Evolutionary conservation across 2,888 invertebrate species (phyloP).

Genomic region (Drosophila prolongata): DNA sequence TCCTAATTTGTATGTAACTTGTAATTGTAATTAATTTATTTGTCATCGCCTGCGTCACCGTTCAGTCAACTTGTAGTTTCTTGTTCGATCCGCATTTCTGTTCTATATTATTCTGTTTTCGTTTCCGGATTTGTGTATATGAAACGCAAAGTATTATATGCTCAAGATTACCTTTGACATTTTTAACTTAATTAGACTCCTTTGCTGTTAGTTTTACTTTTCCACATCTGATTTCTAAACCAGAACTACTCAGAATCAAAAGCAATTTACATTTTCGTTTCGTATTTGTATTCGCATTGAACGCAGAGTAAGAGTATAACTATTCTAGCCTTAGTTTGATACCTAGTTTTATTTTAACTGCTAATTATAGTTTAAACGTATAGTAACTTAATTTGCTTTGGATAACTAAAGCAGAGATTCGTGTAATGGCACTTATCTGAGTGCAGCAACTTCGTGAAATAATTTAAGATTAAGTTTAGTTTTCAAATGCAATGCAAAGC

Average conservation of each 20-base stretch:
- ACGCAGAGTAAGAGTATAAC: slow-evolving; percentile 43
- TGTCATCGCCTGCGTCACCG: slow-evolving; percentile 28
- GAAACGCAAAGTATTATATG: slow-evolving; percentile 68
- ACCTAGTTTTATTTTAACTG: slow-evolving; percentile 33
- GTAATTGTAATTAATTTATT: slow-evolving; percentile 77
- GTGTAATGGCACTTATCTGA: slow-evolving; percentile 9
- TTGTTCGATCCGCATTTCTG: slow-evolving; percentile 37
- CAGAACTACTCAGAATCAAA: slow-evolving; percentile 41
- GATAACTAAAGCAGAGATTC: slow-evolving; percentile 5
- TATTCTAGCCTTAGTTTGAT: slow-evolving; percentile 61
- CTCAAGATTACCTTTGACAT: slow-evolving; percentile 59
- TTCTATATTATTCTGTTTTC: slow-evolving; percentile 21
- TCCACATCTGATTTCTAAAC: slow-evolving; percentile 10
- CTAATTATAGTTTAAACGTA: slow-evolving; percentile 32
- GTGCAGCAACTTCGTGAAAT: slow-evolving; percentile 31
- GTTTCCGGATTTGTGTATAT: slow-evolving; percentile 44
- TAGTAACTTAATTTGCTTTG: slow-evolving; percentile 17
- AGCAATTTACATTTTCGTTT: slow-evolving; percentile 41
- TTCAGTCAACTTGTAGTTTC: slow-evolving; percentile 14
- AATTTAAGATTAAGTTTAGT: slow-evolving; percentile 51
- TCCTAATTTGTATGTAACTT: slow-evolving; percentile 67
- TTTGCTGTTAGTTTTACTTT: slow-evolving; percentile 15
- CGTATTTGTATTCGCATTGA: slow-evolving; percentile 15
- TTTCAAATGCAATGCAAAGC: slow-evolving; percentile 44
- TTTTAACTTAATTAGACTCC: slow-evolving; percentile 34